Conservation (phyloP, 2,888 invertebrate species). For the Melieria crassipennis region DNA sequence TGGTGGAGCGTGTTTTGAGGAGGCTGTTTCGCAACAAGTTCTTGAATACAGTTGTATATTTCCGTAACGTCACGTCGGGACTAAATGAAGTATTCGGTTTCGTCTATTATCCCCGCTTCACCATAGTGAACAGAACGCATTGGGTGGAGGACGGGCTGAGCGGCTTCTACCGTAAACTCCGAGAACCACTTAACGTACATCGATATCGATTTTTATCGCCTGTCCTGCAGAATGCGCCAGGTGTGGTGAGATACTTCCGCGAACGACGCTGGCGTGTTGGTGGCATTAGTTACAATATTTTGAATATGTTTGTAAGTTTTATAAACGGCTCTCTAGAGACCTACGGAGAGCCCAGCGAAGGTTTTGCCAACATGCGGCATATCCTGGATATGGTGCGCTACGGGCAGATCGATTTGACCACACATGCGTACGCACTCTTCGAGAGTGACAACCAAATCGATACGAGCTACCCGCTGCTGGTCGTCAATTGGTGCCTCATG, state of each 20-base stretch:
- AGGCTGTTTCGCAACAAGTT: conserved; percentile 31
- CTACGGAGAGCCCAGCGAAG: conserved; percentile 40
- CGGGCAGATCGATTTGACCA: conserved; percentile 47
- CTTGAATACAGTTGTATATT: conserved; percentile 30
- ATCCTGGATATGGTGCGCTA: conserved; percentile 50
- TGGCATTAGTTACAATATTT: too few species aligned
- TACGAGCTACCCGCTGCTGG: conserved; percentile 54
- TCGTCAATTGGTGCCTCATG: conserved; percentile 59
- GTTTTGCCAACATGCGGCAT: conserved; percentile 53
- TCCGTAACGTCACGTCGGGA: conserved; percentile 21
- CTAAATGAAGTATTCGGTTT: conserved; percentile 29
- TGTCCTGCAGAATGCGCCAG: neutral
- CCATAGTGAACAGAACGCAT: conserved; percentile 19
- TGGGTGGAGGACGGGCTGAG: conserved; percentile 10
- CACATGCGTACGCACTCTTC: conserved; percentile 57
- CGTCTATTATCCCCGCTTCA: conserved; percentile 19
- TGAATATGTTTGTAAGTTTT: conserved; percentile 19
- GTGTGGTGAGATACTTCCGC: neutral
- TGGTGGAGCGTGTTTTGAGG: neutral
- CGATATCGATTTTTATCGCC: neutral
- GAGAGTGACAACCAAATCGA: conserved; percentile 50
- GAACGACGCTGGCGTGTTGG: too few species aligned
- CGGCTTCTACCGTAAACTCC: too few species aligned
- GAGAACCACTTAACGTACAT: too few species aligned
- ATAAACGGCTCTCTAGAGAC: conserved; percentile 51